Percentiles rank a stretch among this genome's conserved stretches.
These are phyloP conservation scores for Portevinia maculata DNA, from an alignment of 2,888 invertebrate genomes.

Conservation along the genomic window DNA sequence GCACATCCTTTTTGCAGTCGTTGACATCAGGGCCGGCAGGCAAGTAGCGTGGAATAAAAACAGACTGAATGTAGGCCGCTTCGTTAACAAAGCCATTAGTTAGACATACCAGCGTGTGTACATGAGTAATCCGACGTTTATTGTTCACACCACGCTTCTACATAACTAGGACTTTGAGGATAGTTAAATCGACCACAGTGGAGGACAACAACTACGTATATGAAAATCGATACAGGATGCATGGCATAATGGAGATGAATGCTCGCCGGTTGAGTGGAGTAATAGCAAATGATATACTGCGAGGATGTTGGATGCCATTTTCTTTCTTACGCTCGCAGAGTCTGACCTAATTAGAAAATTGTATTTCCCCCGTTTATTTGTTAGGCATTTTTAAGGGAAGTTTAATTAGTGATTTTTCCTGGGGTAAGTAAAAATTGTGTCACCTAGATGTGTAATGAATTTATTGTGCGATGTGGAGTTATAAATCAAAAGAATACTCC, in stretches of 20 bases:
- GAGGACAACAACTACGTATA: constrained; percentile 17
- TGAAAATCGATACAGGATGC: constrained; percentile 24
- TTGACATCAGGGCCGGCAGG: constrained; percentile 22
- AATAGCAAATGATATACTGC: neutral
- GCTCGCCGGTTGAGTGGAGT: neutral
- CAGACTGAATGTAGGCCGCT: constrained; percentile 49
- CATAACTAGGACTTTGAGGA: constrained; percentile 6
- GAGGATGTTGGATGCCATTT: constrained; percentile 5
- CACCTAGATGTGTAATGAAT: too few species aligned
- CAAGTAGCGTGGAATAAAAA: constrained; percentile 19
- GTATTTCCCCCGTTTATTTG: constrained; percentile 3
- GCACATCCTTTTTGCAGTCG: constrained; percentile 20
- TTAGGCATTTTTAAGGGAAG: constrained; percentile 8
- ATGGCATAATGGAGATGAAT: neutral
- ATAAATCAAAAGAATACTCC: too few species aligned
- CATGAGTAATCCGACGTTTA: constrained; percentile 5
- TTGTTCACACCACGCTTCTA: neutral
- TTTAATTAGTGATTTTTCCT: constrained; percentile 12
- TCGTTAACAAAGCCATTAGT: constrained; percentile 35
- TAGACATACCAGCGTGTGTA: constrained; percentile 2
- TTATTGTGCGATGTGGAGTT: too few species aligned
- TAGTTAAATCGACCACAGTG: constrained; percentile 32
- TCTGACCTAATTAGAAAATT: constrained; percentile 25
- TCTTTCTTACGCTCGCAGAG: neutral
- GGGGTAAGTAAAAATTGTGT: constrained; percentile 10